Percentiles rank a stretch among this genome's conserved stretches.
Evolutionary conservation across 2,113 vertebrate species (phyloP).

Genomic region (Glareola pratincola): DNA sequence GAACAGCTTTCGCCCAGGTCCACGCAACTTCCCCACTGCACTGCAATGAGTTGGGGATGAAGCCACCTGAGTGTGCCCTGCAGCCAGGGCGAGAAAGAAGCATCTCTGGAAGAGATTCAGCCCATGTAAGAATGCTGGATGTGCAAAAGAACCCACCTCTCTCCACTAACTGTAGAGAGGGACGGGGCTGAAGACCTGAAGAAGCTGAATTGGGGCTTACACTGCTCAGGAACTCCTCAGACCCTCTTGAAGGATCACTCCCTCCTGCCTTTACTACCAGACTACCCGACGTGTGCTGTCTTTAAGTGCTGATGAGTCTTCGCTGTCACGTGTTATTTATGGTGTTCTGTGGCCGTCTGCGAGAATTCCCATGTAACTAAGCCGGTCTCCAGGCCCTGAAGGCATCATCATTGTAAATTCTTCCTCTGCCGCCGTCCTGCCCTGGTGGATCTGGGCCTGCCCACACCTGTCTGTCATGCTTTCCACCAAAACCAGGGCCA

Average conservation of each 20-base stretch:
- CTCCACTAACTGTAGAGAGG: not conserved
- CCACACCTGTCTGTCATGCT: not conserved
- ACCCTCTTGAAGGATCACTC: not conserved
- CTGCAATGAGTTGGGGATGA: not conserved
- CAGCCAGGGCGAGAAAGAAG: not conserved
- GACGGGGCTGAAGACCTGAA: not conserved
- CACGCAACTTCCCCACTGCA: rapidly evolving
- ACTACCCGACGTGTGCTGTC: not conserved
- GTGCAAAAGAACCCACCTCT: not conserved
- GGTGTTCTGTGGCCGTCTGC: not conserved
- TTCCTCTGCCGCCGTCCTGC: not conserved
- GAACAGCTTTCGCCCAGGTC: not conserved
- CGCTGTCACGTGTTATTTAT: not conserved
- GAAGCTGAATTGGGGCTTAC: not conserved
- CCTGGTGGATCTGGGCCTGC: not conserved
- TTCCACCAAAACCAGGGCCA: not conserved
- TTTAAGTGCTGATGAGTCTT: not conserved
- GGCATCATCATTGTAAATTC: not conserved
- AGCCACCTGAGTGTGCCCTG: not conserved
- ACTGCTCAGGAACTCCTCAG: not conserved
- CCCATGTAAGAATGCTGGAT: not conserved
- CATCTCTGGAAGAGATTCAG: not conserved
- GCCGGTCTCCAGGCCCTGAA: not conserved
- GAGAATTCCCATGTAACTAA: not conserved
- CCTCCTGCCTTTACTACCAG: not conserved